phyloP scores from a whole-genome alignment of 2,797 vertebrate species.

The Ctenosaura bakeri region DNA sequence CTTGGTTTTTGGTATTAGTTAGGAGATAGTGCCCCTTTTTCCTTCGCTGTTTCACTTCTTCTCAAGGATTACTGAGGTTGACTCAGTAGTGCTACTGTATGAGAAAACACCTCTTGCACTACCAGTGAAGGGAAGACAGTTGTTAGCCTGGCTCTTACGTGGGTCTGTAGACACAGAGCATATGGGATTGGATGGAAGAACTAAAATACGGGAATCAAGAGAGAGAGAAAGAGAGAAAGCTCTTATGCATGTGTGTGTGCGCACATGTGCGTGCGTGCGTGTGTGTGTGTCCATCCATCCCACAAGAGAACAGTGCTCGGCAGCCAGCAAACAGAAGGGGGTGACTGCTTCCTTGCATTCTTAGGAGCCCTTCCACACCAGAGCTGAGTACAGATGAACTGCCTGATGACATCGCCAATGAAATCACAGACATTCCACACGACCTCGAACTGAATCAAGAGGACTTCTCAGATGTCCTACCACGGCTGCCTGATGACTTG shows the following conservation, averaged over 20 bases:
- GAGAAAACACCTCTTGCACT: not conserved
- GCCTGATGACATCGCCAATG: constrained; percentile 98
- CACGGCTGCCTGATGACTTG: constrained; percentile 95
- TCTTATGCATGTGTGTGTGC: no score
- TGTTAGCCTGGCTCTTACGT: not conserved
- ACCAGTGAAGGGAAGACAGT: not conserved
- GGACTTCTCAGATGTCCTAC: constrained; percentile 97
- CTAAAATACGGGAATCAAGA: not conserved
- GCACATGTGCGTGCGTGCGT: no score
- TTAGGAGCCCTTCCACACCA: constrained; percentile 95
- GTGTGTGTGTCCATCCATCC: rapidly evolving
- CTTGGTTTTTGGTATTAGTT: no score
- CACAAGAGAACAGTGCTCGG: not conserved
- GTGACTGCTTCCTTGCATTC: constrained; percentile 44
- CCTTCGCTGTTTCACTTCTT: not conserved
- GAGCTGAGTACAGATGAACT: constrained; percentile 97
- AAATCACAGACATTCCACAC: constrained; percentile 99
- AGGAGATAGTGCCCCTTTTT: no score
- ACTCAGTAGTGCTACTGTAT: not conserved
- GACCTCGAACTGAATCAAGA: constrained; percentile 99
- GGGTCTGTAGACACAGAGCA: no score
- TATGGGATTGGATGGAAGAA: not conserved
- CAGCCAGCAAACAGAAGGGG: not conserved
- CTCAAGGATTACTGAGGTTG: not conserved
- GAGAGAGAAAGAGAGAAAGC: not conserved